A percentile compares a stretch with the other conserved stretches of the same genome.
These are phyloP conservation scores for Latheticus oryzae DNA, from an alignment of 2,888 invertebrate species.

Conservation along the genomic window DNA sequence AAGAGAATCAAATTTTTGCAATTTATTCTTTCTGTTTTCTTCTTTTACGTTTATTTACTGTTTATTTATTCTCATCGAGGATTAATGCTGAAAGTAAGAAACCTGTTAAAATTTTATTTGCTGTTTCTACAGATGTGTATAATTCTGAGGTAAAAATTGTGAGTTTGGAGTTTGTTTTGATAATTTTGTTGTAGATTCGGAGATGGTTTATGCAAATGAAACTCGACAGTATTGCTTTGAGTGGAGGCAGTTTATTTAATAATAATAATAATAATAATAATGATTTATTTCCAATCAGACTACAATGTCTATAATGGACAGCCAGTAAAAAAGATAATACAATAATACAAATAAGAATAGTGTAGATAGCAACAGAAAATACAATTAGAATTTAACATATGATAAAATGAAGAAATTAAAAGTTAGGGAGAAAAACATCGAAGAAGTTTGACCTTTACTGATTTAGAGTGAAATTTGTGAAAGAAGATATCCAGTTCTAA, in stretches of 20 bases:
- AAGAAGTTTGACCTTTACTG: no score
- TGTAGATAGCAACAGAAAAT: no score
- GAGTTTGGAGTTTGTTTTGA: not conserved
- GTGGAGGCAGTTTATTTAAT: constrained; percentile 28
- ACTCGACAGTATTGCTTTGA: constrained; percentile 20
- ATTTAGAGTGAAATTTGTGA: no score
- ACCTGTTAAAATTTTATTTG: constrained; percentile 22
- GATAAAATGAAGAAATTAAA: no score
- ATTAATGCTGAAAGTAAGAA: constrained; percentile 23
- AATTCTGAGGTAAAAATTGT: constrained; percentile 19
- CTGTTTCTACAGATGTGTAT: constrained; percentile 13
- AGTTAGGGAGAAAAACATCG: no score
- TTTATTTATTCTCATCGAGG: constrained; percentile 12
- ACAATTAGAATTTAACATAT: no score
- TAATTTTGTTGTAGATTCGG: constrained; percentile 18
- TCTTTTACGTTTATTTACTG: constrained; percentile 4
- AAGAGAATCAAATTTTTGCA: not conserved
- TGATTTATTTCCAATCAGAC: no score
- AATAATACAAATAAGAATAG: no score
- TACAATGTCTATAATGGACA: no score
- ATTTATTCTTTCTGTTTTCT: constrained; percentile 9
- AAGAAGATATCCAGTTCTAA: no score
- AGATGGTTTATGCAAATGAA: constrained; percentile 32
- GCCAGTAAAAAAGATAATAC: no score
- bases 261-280: no score